Conservation (phyloP, 1,140 invertebrate genomes). For the Nasonia giraulti region DNA sequence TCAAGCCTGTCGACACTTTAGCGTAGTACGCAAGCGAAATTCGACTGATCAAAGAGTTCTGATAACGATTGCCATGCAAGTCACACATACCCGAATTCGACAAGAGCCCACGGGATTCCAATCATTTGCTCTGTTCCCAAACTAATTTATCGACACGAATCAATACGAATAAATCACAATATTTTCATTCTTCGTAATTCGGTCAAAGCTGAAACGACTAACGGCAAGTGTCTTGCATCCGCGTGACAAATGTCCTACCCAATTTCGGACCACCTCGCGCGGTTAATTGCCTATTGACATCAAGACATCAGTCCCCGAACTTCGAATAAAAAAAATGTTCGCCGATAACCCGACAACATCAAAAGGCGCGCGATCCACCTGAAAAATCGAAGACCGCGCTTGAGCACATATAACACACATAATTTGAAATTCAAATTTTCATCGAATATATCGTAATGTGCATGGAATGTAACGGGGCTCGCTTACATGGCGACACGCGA, state of each 20-base stretch:
- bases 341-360: constrained; percentile 27
- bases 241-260: background rate
- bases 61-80: background rate
- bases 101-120: too few species aligned
- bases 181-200: background rate
- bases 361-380: constrained; percentile 48
- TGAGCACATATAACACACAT: background rate
- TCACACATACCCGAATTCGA: background rate
- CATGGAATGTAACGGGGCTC: constrained; percentile 67
- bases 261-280: background rate
- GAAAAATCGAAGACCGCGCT: constrained; percentile 55
- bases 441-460: constrained; percentile 58
- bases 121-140: background rate
- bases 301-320: background rate
- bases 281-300: background rate
- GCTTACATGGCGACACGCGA: constrained; percentile 36
- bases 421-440: constrained; percentile 69
- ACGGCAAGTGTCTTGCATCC: background rate
- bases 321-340: constrained; percentile 13
- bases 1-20: constrained; percentile 1
- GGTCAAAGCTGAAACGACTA: background rate
- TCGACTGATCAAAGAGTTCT: background rate
- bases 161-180: background rate
- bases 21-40: background rate
- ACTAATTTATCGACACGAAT: background rate